Conservation (phyloP, 2,797 vertebrate species). For the Smutsia gigantea region DNA sequence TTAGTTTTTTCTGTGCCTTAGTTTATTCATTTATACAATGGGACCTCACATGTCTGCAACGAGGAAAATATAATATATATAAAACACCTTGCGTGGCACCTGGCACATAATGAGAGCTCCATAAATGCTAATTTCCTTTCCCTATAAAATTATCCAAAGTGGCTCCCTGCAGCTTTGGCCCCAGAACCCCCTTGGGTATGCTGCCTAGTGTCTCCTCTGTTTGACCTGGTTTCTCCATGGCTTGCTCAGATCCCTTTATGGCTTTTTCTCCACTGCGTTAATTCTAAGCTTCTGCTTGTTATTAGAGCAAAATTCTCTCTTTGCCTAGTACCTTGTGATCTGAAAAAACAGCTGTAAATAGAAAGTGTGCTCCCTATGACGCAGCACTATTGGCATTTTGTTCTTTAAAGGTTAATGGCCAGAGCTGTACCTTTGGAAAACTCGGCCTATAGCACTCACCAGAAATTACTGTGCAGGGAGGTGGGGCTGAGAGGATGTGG, state of each 20-base stretch:
- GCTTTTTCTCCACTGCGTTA: constrained; percentile 39
- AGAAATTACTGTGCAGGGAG: constrained; percentile 10
- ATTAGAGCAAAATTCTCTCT: constrained; percentile 67
- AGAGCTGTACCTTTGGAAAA: constrained; percentile 47
- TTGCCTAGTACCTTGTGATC: constrained; percentile 62
- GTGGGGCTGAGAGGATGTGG: neutral
- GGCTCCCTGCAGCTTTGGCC: neutral
- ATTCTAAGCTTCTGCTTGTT: constrained; percentile 67
- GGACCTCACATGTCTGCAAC: neutral
- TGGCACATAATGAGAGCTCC: neutral
- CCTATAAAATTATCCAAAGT: neutral
- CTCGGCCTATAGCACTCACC: neutral
- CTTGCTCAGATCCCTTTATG: neutral
- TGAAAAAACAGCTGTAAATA: constrained; percentile 73
- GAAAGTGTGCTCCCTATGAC: constrained; percentile 46
- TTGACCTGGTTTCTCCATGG: constrained; percentile 37
- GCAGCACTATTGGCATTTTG: constrained; percentile 46
- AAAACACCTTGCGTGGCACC: neutral
- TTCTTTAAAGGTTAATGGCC: constrained; percentile 75
- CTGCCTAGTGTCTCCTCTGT: neutral
- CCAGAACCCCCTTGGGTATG: neutral
- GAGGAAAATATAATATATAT: neutral
- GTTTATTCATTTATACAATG: constrained; percentile 18
- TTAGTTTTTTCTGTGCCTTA: constrained; percentile 39
- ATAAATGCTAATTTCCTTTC: neutral